phyloP scores from a whole-genome alignment of 92 coral and sea anemone genomes.

The Palythoa grandis region DNA sequence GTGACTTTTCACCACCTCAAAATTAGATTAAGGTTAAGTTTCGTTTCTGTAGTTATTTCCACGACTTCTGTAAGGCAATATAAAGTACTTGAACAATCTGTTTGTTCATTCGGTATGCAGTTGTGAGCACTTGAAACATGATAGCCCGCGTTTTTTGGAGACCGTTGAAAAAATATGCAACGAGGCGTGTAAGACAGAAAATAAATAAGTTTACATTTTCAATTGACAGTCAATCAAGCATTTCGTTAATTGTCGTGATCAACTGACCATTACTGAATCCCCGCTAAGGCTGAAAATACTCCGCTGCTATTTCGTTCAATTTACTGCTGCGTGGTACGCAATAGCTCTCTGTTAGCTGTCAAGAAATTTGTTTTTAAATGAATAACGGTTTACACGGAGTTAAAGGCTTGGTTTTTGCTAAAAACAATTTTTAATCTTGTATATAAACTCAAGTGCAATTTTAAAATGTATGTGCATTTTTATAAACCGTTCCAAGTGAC shows the following conservation, averaged over 20 bases:
- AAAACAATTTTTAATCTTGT: no score
- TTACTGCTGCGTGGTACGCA: no score
- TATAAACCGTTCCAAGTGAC: no score
- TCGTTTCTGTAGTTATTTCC: background rate
- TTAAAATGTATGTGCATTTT: no score
- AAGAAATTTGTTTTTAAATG: no score
- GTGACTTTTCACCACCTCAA: background rate
- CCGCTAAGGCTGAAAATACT: no score
- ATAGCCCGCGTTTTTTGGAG: constrained; percentile 33
- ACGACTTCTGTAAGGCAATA: background rate
- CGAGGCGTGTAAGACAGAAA: constrained; percentile 25
- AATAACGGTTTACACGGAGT: no score
- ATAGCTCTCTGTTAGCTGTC: no score
- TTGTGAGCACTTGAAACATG: background rate
- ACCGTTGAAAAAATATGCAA: constrained; percentile 40
- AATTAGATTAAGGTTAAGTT: background rate
- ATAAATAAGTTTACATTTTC: background rate
- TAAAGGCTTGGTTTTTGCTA: no score
- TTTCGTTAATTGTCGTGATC: background rate
- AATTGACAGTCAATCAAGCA: background rate
- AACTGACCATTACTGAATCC: background rate
- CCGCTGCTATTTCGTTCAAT: no score
- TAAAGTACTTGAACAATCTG: background rate
- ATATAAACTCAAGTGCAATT: no score
- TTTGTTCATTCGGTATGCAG: background rate